Percentiles rank a stretch among this genome's conserved stretches.
Conservation (phyloP, 2,113 vertebrate species). For the Grammomys dolichurus region DNA sequence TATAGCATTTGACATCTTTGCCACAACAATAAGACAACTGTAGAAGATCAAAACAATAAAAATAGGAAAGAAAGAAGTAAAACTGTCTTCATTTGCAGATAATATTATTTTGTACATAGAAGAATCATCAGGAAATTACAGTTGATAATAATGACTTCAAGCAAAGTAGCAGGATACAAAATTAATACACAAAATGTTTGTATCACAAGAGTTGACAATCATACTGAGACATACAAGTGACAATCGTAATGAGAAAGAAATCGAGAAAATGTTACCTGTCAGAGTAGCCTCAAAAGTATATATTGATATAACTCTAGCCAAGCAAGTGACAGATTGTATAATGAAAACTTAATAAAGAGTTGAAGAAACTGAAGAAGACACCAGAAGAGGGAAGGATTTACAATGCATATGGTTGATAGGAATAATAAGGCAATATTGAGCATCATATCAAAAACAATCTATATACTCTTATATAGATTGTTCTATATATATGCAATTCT, state of each 20-base stretch:
- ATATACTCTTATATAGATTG: too few species aligned
- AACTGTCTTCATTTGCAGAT: not conserved
- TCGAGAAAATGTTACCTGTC: not conserved
- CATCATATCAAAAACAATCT: not conserved
- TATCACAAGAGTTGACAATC: not conserved
- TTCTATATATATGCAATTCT: not conserved
- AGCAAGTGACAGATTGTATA: not conserved
- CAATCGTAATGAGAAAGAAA: not conserved
- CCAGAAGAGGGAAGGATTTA: too few species aligned
- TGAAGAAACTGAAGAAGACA: not conserved
- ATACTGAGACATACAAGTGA: too few species aligned
- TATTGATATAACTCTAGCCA: not conserved
- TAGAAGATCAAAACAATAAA: not conserved
- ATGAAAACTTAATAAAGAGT: not conserved
- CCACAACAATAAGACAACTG: not conserved
- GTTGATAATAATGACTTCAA: not conserved
- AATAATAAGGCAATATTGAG: not conserved
- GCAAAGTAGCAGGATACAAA: not conserved
- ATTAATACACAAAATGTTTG: not conserved
- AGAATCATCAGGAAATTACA: not conserved
- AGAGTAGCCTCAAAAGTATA: not conserved
- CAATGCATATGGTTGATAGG: not conserved
- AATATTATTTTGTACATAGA: not conserved
- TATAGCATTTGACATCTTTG: not conserved
- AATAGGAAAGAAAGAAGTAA: not conserved